Conservation (phyloP, 2,797 vertebrate genomes). For the Xyrichtys novacula region DNA sequence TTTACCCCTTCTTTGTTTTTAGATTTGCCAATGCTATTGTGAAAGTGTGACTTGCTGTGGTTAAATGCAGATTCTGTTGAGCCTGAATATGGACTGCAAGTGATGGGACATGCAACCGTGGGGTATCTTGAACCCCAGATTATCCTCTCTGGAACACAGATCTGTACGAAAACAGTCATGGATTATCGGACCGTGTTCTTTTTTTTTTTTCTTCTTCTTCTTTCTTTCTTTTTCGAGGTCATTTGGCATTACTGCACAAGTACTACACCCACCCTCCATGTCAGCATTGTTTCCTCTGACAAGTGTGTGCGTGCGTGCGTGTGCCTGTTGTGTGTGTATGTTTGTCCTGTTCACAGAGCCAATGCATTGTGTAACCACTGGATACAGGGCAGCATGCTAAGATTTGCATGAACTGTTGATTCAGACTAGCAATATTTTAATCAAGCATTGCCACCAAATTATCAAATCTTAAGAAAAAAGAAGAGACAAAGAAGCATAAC, state of each 20-base stretch:
- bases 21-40: constrained; percentile 85
- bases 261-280: constrained; percentile 76
- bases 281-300: constrained; percentile 77
- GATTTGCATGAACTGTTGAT: constrained; percentile 88
- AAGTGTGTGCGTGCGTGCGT: constrained; percentile 57
- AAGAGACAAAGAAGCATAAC: constrained; percentile 68
- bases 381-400: constrained; percentile 86
- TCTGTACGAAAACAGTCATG: constrained; percentile 70
- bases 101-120: constrained; percentile 63
- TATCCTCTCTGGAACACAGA: constrained; percentile 71
- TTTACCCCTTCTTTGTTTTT: constrained; percentile 76
- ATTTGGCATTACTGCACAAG: constrained; percentile 82
- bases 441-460: constrained; percentile 85
- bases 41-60: constrained; percentile 85
- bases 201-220: constrained; percentile 64
- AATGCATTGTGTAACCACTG: constrained; percentile 85
- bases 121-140: constrained; percentile 60
- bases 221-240: constrained; percentile 68
- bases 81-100: constrained; percentile 80
- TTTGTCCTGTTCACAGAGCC: constrained; percentile 84
- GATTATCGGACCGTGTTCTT: constrained; percentile 77
- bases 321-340: constrained; percentile 49
- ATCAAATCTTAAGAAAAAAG: constrained; percentile 75
- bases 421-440: constrained; percentile 91
- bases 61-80: constrained; percentile 81